Evolutionary conservation across 2,888 invertebrate genomes (phyloP).

Genomic region (Nebria salina): DNA sequence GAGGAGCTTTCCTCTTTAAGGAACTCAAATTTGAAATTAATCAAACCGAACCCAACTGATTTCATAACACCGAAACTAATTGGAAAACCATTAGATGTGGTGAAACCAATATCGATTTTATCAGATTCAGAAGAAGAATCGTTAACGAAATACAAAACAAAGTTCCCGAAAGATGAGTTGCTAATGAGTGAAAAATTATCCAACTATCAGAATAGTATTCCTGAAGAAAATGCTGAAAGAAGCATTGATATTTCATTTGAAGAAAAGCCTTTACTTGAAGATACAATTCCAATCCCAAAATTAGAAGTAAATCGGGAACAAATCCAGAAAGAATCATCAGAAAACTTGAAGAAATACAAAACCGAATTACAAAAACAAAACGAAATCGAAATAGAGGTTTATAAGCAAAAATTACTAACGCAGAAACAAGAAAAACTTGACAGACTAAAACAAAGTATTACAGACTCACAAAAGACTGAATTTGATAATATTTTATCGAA

Average conservation of each 20-base stretch:
- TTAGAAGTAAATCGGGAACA: conserved; percentile 43
- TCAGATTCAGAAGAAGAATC: conserved; percentile 66
- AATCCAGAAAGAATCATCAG: conserved; percentile 55
- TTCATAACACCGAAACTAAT: conserved; percentile 70
- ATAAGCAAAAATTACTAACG: conserved; percentile 68
- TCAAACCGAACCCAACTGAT: conserved; percentile 69
- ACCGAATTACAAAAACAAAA: conserved; percentile 55
- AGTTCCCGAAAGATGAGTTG: conserved; percentile 52
- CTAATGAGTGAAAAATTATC: conserved; percentile 50
- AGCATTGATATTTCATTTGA: conserved; percentile 42
- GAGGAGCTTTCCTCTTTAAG: conserved; percentile 28
- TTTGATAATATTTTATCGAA: conserved; percentile 65
- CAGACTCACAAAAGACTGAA: conserved; percentile 62
- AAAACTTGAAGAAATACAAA: conserved; percentile 58
- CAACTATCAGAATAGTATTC: conserved; percentile 35
- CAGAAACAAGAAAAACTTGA: conserved; percentile 61
- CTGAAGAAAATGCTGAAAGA: conserved; percentile 52
- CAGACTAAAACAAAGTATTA: conserved; percentile 41
- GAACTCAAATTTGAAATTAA: conserved; percentile 59
- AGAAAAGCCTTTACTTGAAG: conserved; percentile 29
- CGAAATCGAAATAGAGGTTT: conserved; percentile 66
- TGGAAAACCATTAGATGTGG: conserved; percentile 65
- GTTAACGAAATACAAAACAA: conserved; percentile 58
- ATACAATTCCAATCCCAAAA: conserved; percentile 23
- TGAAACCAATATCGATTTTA: conserved; percentile 62